Base-by-base conservation (phyloP, 2,797 vertebrate species). In the Muscicapa comitata region DNA sequence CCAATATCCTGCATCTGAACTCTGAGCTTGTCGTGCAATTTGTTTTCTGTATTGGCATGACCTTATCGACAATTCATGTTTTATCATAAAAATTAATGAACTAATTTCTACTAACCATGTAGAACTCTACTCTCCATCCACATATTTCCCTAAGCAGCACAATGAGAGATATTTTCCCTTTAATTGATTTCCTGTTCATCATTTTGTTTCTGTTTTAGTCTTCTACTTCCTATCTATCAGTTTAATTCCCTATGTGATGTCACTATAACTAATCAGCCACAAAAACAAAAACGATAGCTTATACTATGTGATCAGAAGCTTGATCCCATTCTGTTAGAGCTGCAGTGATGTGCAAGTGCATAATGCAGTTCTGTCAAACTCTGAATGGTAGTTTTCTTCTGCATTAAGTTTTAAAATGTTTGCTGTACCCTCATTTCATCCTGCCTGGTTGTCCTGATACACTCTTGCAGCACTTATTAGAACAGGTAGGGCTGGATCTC, bases 261-360 rank as follows among this genome's bases (percentile, higher is more conserved):
- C 33, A 10, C 38, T 66, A 4, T 67, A 82, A 65, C 25, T 74
- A 25, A 77, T 51, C 29, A 67, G 26, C 54, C 5, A 37, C 16
- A 48, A 76, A 67, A 71, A 7, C 18, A 53, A 63, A 74, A 61
- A 19, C 29, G 47, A 12, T 51, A 40, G 10, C 12, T 70, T 72
- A 17, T 31, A 24, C 12, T 47, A 2, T 33, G 16, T 73, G 45
- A 71, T 76, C 28, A 89, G 40, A 90, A 82, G 43, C 26, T 93
- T 66, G 47, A 72, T 82, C 25, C 40, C 25, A 23, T 63, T 76
- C 57, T 77, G 11, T 71, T 63, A 23, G 12, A 62, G 43, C 19
- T 82, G 35, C 33, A 86, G 45, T 51, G 37, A 70, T 0, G 0
- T 79, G 24, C 25, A 63, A 51, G 24, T 71, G 26, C 1, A 0